Base-by-base conservation (phyloP, 1,140 invertebrate genomes). In the Holcopasites calliopsidis region DNA sequence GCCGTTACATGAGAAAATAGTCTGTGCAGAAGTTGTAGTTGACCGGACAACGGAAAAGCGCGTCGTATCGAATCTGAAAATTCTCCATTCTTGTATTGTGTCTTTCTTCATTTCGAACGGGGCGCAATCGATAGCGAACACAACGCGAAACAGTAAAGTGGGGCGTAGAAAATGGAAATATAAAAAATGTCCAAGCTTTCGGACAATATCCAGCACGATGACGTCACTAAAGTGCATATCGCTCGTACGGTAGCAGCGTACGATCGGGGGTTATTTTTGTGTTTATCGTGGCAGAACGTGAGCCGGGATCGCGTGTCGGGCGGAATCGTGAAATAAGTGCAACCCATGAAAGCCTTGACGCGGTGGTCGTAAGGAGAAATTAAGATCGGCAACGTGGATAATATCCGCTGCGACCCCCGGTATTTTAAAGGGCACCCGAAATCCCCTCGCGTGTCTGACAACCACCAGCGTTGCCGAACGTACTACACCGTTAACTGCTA, bases 331-430 rank as follows among this genome's bases (percentile, higher is more conserved):
- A 57, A 52, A 33, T 55, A 79, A 70, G 57, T 77, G 60, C 42
- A 68, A 21, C 23, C 26, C 52, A 40, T 38, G 42, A 65, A 35
- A 74, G 61, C 79, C 79, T 80, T 80, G 79, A 58, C 62, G 77
- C 47, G 26, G n/a, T 57, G 13, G n/a, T 54, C 28, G 57, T 57
- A 79, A 75, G 77, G 47, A 69, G 79, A 75, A 80, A 80, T 79
- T 79, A 80, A 80, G 79, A 80, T 80, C 31, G 72, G 52, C 57
- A 6, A 47, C 18, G 26, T n/a, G 70, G 79, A 79, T 80, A 79
- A 69, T 38, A 79, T 72, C 52, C 16, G 44, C 60, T 23, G 2
- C 44, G 58, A 71, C 55, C 68, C 31, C 4, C 42, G 33, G 47
- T 55, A 52, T 78, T 80, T 73, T n/a, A 64, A 38, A 58, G 61